Percentiles rank a stretch among this genome's conserved stretches.
These are phyloP conservation scores for Tenthredo scrophulariae DNA, from an alignment of 2,888 invertebrate species.

Conservation along the genomic window DNA sequence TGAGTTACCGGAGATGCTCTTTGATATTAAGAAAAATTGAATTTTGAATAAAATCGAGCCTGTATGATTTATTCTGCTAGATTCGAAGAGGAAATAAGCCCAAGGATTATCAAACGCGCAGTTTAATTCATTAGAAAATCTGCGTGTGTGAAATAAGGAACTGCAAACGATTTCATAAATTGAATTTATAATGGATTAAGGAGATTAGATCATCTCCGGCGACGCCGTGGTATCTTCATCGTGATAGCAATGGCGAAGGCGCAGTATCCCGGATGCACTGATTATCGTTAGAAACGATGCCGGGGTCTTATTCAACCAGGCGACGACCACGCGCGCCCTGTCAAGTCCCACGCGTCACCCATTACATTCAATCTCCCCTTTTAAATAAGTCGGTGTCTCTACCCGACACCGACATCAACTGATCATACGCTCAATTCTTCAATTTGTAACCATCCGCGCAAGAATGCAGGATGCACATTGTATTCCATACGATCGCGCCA, in stretches of 20 bases:
- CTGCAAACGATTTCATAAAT: background rate
- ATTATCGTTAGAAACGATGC: slow-evolving; percentile 68
- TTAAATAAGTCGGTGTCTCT: slow-evolving; percentile 56
- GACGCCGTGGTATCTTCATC: slow-evolving; percentile 59
- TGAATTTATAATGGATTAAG: slow-evolving; percentile 1
- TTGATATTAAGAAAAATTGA: background rate
- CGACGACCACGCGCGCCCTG: slow-evolving; percentile 72
- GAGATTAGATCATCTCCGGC: slow-evolving; percentile 42
- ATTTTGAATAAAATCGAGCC: too few relatives aligned
- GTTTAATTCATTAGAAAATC: background rate
- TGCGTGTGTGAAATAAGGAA: background rate
- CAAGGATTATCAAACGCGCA: background rate
- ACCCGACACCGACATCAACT: slow-evolving; percentile 33
- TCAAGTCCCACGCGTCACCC: slow-evolving; percentile 71
- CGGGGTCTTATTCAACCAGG: slow-evolving; percentile 50
- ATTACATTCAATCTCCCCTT: slow-evolving; percentile 69
- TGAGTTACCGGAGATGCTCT: background rate
- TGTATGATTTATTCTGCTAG: too few relatives aligned
- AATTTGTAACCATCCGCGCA: slow-evolving; percentile 29
- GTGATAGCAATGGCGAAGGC: slow-evolving; percentile 45
- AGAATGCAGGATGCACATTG: slow-evolving; percentile 51
- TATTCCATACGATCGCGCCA: background rate
- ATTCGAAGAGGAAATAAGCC: too few relatives aligned
- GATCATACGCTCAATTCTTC: slow-evolving; percentile 40
- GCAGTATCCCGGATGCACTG: slow-evolving; percentile 70